A percentile compares a stretch with the other conserved stretches of the same genome.
phyloP scores from a whole-genome alignment of 2,888 invertebrate species.

The Caenorhabditis doughertyi region DNA sequence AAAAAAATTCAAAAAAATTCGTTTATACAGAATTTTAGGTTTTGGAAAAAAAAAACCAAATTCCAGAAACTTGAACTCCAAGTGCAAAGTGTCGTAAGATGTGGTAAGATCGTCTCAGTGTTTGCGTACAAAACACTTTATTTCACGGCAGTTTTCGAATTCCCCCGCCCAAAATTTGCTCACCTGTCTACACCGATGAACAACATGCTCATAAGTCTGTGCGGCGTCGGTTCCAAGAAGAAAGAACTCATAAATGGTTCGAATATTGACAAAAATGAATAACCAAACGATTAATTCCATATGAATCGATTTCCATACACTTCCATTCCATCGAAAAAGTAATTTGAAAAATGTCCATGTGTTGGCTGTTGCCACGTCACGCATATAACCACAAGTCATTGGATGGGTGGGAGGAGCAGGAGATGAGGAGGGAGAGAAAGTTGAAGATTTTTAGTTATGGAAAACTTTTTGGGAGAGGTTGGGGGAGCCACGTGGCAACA shows the following conservation, averaged over 20 bases:
- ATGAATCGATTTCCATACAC: slow-evolving; percentile 75
- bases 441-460: no score
- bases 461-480: no score
- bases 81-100: no score
- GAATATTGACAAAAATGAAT: slow-evolving; percentile 67
- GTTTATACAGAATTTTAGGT: no score
- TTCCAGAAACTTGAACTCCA: no score
- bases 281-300: slow-evolving; percentile 69
- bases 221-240: slow-evolving; percentile 37
- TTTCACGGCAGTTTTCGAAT: no score
- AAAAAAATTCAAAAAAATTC: no score
- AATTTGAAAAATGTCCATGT: slow-evolving; percentile 67
- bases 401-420: not conserved
- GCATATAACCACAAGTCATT: slow-evolving; percentile 76
- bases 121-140: no score
- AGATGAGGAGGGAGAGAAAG: not conserved
- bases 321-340: slow-evolving; percentile 73
- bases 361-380: slow-evolving; percentile 71
- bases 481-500: no score
- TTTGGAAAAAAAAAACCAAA: no score
- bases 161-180: no score
- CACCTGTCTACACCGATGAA: slow-evolving; percentile 47
- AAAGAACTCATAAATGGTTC: slow-evolving; percentile 62
- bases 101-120: no score
- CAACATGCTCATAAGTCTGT: slow-evolving; percentile 56